These are phyloP conservation scores for Myrmophylax atrothorax DNA, from an alignment of 2,113 vertebrate species.

Conservation along the genomic window DNA sequence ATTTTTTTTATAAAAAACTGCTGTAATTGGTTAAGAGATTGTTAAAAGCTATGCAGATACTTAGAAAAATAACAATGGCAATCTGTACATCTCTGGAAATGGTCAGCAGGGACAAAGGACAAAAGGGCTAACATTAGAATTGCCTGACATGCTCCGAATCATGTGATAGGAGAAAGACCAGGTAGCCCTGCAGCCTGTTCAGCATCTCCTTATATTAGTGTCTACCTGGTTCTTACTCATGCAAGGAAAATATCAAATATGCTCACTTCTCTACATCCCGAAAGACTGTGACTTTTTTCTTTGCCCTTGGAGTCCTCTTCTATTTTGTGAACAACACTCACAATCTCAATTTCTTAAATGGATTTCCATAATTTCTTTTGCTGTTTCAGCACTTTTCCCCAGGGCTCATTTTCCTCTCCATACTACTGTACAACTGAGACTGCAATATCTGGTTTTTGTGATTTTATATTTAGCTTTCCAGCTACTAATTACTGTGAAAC, in stretches of 20 bases:
- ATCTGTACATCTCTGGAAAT: background rate
- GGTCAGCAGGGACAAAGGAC: background rate
- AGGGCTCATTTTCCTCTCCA: background rate
- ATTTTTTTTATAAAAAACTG: background rate
- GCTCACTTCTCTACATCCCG: background rate
- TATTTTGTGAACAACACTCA: background rate
- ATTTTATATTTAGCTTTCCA: background rate
- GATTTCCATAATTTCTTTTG: background rate
- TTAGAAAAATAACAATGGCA: background rate
- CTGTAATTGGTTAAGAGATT: background rate
- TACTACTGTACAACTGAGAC: background rate
- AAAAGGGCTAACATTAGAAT: background rate
- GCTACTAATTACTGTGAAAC: background rate
- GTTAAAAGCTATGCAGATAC: background rate
- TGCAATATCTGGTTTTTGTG: background rate
- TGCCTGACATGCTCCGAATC: background rate
- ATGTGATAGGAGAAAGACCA: background rate
- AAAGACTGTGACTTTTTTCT: background rate
- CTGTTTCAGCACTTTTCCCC: background rate
- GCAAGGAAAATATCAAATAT: background rate
- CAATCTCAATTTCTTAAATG: background rate
- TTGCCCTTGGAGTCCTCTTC: background rate
- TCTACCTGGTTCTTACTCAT: background rate
- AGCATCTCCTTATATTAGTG: background rate
- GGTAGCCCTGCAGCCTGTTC: background rate